Base-by-base conservation (phyloP, 2,888 invertebrate species). In the Eilema caniola region DNA sequence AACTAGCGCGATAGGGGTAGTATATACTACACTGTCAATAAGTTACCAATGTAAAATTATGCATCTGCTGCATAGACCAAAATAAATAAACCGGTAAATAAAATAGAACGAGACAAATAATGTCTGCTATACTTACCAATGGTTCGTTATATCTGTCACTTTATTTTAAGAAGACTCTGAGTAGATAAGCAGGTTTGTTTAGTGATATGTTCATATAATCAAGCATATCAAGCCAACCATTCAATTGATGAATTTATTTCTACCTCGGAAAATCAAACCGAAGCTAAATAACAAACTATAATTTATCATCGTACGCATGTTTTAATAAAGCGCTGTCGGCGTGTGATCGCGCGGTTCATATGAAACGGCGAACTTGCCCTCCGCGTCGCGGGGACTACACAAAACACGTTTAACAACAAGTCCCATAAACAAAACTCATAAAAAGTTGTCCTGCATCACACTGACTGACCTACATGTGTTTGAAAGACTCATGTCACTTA, bases 401-500 rank as follows among this genome's bases (percentile, higher is more conserved):
- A 75, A 75, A 74, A 71, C 70, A 69, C 62, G 57, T 31, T 74
- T 62, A 62, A 73, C 76, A 81, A 83, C 81, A 81, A 83, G 69
- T 77, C 70, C 74, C 76, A 81, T 80, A 77, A 81, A 80, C 78
- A 76, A 82, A 81, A 74, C 76, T 78, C 83, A 82, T 82, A 83
- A 83, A 84, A 84, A 83, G 66, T 80, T 74, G 66, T 62, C 47
- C 67, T 41, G 66, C 67, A 72, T 62, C 73, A 57, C 73, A 24
- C 16, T 65, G 67, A 72, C 69, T 74, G 68, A 73, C 79, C 73
- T 72, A 73, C 80, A 69, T 72, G 70, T 71, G 77, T 73, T 75
- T 72, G 41, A 73, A 73, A 76, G 71, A 82, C 77, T 76, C 71
- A 78, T 80, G 78, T 70, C 71, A 79, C 73, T 72, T 74, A 80